Evolutionary conservation across 2,113 vertebrate genomes (phyloP).

Genomic region (Phodopus roborovskii): DNA sequence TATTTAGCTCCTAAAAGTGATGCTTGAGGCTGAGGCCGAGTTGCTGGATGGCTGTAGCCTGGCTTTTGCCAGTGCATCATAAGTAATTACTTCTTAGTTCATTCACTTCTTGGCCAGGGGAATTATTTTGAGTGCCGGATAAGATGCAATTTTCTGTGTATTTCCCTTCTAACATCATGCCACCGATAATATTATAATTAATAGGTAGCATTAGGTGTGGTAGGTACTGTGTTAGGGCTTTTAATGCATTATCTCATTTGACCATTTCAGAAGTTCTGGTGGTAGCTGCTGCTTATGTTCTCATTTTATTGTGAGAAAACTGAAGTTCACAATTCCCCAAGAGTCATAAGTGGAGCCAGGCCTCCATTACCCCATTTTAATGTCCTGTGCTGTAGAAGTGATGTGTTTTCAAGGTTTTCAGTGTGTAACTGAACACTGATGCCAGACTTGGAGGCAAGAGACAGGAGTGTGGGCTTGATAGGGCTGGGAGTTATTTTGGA

Average conservation of each 20-base stretch:
- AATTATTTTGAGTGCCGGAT: conserved; percentile 70
- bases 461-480: background rate
- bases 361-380: background rate
- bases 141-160: conserved; percentile 69
- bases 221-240: background rate
- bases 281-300: background rate
- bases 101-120: conserved; percentile 58
- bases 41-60: conserved; percentile 43
- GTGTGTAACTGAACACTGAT: background rate
- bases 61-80: background rate
- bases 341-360: background rate
- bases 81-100: conserved; percentile 67
- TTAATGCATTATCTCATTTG: conserved; percentile 9
- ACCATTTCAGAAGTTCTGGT: conserved; percentile 34
- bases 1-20: conserved; percentile 77
- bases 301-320: conserved; percentile 32
- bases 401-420: background rate
- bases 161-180: conserved; percentile 40
- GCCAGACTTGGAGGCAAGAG: background rate
- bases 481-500: background rate
- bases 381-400: background rate
- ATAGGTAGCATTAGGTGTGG: conserved; percentile 47
- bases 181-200: conserved; percentile 64
- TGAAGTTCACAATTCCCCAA: background rate
- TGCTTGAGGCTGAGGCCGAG: conserved; percentile 53